Base-by-base conservation (phyloP, 2,797 vertebrate species). In the Micrastur ruficollis region DNA sequence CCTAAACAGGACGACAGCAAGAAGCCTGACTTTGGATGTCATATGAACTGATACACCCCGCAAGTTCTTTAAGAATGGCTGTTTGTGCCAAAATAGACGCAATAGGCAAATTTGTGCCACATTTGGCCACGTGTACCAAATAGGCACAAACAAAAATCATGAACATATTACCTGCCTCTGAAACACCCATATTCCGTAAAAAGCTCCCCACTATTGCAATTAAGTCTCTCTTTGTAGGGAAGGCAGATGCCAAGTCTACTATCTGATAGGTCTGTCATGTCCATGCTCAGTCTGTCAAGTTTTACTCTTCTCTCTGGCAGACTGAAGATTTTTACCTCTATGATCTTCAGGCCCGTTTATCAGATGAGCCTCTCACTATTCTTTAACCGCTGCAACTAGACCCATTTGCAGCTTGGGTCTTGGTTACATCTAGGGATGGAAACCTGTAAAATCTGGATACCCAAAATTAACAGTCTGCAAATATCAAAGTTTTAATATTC, bases 41-140 rank as follows among this genome's bases (percentile, higher is more conserved):
- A 21, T 29, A 32, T 0, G 0, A 83, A 53, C 14, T 16, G 6
- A 4, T 27, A 22, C 0, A 1, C 61, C n/a, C 56, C 72, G 27
- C 27, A 58, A 26, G 17, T 65, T 61, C 56, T 65, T 50, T 47
- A 52, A 18, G 59, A 72, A 65, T 5, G 21, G 4, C 13, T 73
- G 12, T 40, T 72, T 50, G 5, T 52, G 18, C 26, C 36, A 56
- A 79, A 76, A 63, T 4, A 67, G 52, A 50, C 27, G 52, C 32
- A 82, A n/a, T 14, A 70, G 34, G 23, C 19, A 85, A 44, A 50
- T 50, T 29, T 32, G 22, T 61, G 21, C 6, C n/a, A 58, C 10
- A 29, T 66, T n/a, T 34, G 14, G 27, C 53, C 66, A 3, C 56
- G 56, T 46, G 11, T 49, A 56, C 18, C 23, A 80, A 73, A 47